Percentiles rank a stretch among this genome's conserved stretches.
Conservation (phyloP, 2,888 invertebrate genomes). For the Bellardia pandia region DNA sequence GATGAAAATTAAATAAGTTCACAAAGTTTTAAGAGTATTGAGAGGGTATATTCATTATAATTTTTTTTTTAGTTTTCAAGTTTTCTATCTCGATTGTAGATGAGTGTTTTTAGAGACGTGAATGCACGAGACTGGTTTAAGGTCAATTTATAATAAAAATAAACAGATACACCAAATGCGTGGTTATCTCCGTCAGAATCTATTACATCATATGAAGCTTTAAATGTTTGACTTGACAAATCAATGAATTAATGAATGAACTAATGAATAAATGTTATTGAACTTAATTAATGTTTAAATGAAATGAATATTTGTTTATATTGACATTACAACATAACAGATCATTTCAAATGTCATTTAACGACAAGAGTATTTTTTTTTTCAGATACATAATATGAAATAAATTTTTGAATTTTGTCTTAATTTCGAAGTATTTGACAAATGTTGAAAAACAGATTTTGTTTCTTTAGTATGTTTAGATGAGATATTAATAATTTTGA, state of each 20-base stretch:
- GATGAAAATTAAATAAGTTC: conserved; percentile 42
- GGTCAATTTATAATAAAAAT: conserved; percentile 47
- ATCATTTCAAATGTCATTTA: conserved; percentile 17
- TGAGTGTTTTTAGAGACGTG: neutral
- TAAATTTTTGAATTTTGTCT: neutral
- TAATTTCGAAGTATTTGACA: neutral
- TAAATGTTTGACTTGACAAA: conserved; percentile 5
- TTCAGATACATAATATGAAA: neutral
- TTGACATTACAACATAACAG: conserved; percentile 47
- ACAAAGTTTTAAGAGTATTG: conserved; percentile 19
- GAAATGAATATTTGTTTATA: conserved; percentile 27
- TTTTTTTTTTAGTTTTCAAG: neutral
- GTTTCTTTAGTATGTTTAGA: neutral
- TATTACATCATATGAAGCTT: conserved; percentile 43
- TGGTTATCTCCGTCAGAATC: conserved; percentile 50
- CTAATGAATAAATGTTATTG: conserved; percentile 54
- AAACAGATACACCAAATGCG: conserved; percentile 7
- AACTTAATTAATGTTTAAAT: conserved; percentile 59
- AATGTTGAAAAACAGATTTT: conserved; percentile 13
- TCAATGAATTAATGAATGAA: neutral
- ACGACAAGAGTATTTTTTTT: neutral
- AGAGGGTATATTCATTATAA: conserved; percentile 15
- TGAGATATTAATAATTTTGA: neutral
- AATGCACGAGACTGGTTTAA: conserved; percentile 42
- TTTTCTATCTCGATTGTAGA: conserved; percentile 4